Conservation (phyloP, 2,113 vertebrate genomes). For the Camelus dromedarius region DNA sequence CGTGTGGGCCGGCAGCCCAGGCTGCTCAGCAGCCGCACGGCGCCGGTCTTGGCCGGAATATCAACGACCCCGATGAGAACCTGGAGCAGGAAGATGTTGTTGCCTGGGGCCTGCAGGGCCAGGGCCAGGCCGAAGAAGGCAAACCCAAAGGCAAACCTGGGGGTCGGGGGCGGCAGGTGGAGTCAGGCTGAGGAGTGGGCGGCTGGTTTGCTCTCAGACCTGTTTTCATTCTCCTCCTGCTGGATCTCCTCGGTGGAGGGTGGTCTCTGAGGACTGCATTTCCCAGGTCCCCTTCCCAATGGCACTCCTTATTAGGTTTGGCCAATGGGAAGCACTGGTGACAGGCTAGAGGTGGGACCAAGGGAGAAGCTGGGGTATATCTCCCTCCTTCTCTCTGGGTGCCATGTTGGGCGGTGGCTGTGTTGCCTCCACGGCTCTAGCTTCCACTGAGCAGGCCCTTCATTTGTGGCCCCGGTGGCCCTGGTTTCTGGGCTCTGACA, state of each 20-base stretch:
- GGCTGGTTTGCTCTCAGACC: background rate
- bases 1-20: conserved; percentile 86
- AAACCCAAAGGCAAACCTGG: conserved; percentile 88
- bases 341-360: background rate
- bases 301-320: background rate
- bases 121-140: conserved; percentile 88
- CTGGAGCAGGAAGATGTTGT: conserved; percentile 91
- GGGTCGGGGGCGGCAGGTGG: rapidly evolving
- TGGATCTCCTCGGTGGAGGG: background rate
- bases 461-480: background rate
- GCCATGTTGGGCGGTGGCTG: background rate
- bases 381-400: background rate
- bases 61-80: conserved; percentile 88
- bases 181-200: background rate
- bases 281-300: background rate
- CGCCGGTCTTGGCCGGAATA: conserved; percentile 87
- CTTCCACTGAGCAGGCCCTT: background rate
- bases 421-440: rapidly evolving
- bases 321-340: background rate
- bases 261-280: background rate
- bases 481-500: background rate
- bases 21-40: conserved; percentile 85
- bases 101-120: conserved; percentile 86
- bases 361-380: too few relatives aligned
- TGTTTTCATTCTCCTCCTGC: background rate